Conservation (phyloP, 2,113 vertebrate species). For the Anser brachyrhynchus region DNA sequence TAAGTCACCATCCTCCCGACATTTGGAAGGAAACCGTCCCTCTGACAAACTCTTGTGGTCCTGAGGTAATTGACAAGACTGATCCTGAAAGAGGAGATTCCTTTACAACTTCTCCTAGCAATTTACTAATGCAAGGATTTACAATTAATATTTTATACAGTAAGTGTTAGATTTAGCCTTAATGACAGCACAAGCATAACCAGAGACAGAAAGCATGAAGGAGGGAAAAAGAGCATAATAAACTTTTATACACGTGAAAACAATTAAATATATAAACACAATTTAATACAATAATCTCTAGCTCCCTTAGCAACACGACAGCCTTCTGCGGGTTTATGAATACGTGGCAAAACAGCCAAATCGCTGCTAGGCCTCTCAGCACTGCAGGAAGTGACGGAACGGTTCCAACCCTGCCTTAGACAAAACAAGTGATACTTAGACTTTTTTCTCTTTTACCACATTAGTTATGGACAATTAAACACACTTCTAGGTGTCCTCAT, state of each 20-base stretch:
- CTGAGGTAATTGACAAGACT: neutral
- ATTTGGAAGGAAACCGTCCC: neutral
- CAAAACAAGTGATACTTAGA: constrained; percentile 28
- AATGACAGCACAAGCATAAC: neutral
- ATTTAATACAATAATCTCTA: neutral
- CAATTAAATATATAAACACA: too few species aligned
- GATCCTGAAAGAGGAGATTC: neutral
- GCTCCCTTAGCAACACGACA: neutral
- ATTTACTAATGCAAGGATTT: neutral
- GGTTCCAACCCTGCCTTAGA: constrained; percentile 13
- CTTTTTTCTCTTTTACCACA: neutral
- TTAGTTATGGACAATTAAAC: neutral
- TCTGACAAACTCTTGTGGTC: neutral
- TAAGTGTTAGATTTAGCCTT: neutral
- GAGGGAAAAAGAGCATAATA: neutral
- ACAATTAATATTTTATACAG: neutral
- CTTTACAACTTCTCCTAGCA: neutral
- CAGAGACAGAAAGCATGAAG: neutral
- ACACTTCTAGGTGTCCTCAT: neutral
- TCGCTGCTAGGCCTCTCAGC: neutral
- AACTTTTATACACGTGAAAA: neutral
- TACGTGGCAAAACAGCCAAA: neutral
- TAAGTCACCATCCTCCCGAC: accelerated
- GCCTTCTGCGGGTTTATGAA: neutral
- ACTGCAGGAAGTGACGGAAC: neutral